Evolutionary conservation across 2,113 vertebrate species (phyloP), one percentile per base, ranked within the genome.

Genomic region (Poeciliopsis turrubarensis): DNA sequence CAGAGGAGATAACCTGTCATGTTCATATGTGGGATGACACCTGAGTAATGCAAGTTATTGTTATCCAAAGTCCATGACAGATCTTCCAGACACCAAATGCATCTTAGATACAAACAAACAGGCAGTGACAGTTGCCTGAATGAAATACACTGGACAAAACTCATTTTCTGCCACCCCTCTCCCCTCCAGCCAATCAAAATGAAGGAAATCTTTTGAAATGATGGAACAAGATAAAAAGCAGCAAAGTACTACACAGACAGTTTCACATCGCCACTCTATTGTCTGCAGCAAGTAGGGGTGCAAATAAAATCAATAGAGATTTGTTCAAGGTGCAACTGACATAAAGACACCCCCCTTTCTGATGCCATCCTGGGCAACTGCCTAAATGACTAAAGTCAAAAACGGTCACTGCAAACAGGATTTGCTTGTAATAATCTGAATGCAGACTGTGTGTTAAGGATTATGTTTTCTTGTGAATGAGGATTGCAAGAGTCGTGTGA

Each of bases 1-100:
- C 71, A 78, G 51, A 73, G 61, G 65, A 73, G 80, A 68, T 57
- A 72, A 62, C 30, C 61, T 37, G 68, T 60, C 60, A n/a, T 60
- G 60, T 47, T 37, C 29, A 37, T 64, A 29, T 3, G 54, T 61
- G 44, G 67, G 32, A 73, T 64, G 11, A 70, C 63, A 74, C 75
- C 57, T 65, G 65, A 77, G 41, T 70, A 67, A 61, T 78, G 39
- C 26, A 61, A 77, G 37, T 31, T 61, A 60, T 27, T 64, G 34
- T 26, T 7, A 68, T 65, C 14, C 67, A 44, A 37, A 32, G 61
- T 51, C 47, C 10, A 30, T 19, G 10, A 68, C 4, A 51, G 39
- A 51, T 17, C 26, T 62, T 10, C 31, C 15, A 39, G 26, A 34
- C 31, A 39, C 8, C 26, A 19, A 12, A 15, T 47, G 39, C 26